phyloP scores from a whole-genome alignment of 1,140 invertebrate genomes.

The Orchestia grillus region DNA sequence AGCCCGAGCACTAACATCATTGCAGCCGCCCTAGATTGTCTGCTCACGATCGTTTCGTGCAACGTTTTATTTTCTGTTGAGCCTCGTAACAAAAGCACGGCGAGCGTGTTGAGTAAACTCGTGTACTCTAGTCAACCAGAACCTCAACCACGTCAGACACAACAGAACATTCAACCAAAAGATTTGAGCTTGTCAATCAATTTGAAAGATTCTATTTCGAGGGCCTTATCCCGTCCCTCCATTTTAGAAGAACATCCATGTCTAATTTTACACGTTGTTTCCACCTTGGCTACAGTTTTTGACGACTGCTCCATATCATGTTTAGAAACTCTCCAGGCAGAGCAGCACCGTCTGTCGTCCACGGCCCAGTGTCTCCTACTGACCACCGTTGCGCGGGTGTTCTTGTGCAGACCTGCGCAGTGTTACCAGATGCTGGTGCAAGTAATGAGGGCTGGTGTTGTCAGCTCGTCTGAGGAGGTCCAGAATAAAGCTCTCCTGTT shows the following conservation, averaged over 20 bases:
- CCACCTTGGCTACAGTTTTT: constrained; percentile 15
- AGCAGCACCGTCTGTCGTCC: background rate
- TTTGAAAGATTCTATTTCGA: constrained; percentile 26
- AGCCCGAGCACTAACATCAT: background rate
- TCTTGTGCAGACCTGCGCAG: constrained; percentile 30
- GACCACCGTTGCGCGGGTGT: constrained; percentile 12
- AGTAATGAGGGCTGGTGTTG: background rate
- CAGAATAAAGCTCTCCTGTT: background rate
- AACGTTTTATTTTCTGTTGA: background rate
- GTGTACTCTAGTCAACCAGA: background rate
- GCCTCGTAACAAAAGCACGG: background rate
- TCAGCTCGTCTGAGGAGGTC: background rate
- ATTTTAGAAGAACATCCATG: constrained; percentile 2
- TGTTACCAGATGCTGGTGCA: constrained; percentile 33
- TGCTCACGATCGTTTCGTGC: background rate
- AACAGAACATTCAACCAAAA: background rate
- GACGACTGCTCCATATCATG: constrained; percentile 33
- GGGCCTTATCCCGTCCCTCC: background rate
- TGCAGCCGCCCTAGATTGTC: constrained; percentile 19
- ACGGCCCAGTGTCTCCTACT: constrained; percentile 33
- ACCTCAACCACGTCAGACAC: background rate
- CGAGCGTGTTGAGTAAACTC: constrained; percentile 24
- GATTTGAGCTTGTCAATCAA: constrained; percentile 33
- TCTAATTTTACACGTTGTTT: background rate
- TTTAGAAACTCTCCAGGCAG: background rate